Conservation (phyloP, 2,888 invertebrate species). For the Ectemnius cavifrons region DNA sequence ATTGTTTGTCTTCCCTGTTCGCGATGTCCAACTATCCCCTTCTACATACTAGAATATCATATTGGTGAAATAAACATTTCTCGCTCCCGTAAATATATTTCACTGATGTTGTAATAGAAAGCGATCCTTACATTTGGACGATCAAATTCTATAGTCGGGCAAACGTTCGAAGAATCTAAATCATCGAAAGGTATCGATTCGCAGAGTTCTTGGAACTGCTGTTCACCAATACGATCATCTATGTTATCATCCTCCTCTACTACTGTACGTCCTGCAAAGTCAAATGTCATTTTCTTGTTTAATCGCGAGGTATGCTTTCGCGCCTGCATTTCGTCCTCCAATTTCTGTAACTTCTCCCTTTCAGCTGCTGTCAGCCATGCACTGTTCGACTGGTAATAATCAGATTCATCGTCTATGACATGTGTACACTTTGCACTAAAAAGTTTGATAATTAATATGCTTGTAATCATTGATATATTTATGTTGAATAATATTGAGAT, state of each 20-base stretch:
- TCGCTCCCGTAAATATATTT: slow-evolving; percentile 3
- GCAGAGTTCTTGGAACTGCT: slow-evolving; percentile 74
- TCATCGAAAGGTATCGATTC: slow-evolving; percentile 64
- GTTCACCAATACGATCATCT: slow-evolving; percentile 65
- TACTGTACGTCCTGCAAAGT: slow-evolving; percentile 83
- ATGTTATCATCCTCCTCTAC: slow-evolving; percentile 60
- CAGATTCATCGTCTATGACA: slow-evolving; percentile 96
- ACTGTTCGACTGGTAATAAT: slow-evolving; percentile 90
- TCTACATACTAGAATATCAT: slow-evolving; percentile 60
- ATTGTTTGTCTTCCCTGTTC: background rate
- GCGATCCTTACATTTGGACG: slow-evolving; percentile 61
- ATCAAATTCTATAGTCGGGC: slow-evolving; percentile 67
- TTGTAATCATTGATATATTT: background rate
- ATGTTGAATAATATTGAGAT: background rate
- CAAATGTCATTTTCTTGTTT: slow-evolving; percentile 84
- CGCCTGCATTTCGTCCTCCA: slow-evolving; percentile 84
- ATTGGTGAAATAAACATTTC: background rate
- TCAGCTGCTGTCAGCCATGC: slow-evolving; percentile 90
- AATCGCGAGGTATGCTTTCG: slow-evolving; percentile 85
- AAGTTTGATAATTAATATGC: slow-evolving; percentile 17
- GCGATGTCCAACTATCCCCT: slow-evolving; percentile 26
- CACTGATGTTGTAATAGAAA: background rate
- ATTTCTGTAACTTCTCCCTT: slow-evolving; percentile 82
- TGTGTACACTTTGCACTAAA: slow-evolving; percentile 85
- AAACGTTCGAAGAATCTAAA: slow-evolving; percentile 50